These are phyloP conservation scores for Burhinus bistriatus DNA, from an alignment of 2,113 vertebrate genomes.

Conservation along the genomic window DNA sequence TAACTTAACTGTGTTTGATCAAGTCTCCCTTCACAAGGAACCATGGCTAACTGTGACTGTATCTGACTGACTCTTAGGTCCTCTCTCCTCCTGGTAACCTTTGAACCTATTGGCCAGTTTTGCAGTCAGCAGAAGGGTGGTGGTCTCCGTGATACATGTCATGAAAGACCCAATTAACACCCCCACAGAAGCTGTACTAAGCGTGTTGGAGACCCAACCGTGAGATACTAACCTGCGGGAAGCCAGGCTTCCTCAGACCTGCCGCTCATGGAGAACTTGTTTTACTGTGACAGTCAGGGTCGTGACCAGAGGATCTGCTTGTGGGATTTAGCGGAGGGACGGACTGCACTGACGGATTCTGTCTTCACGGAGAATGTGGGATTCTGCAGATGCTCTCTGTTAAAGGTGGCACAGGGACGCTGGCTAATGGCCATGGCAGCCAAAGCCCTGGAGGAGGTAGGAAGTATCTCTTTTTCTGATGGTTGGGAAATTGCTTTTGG, in stretches of 20 bases:
- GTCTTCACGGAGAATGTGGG: slow-evolving; percentile 82
- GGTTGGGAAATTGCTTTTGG: not conserved
- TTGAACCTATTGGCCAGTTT: not conserved
- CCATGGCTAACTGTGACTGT: no score
- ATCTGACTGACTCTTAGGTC: not conserved
- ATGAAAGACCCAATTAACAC: not conserved
- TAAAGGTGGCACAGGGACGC: slow-evolving; percentile 55
- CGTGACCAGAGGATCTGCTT: slow-evolving; percentile 85
- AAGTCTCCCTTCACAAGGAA: not conserved
- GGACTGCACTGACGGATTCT: slow-evolving; percentile 72
- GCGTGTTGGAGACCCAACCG: not conserved
- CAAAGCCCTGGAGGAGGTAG: slow-evolving; percentile 83
- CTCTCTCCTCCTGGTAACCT: not conserved
- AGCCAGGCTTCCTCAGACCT: not conserved
- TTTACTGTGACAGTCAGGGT: slow-evolving; percentile 83
- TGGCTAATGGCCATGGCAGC: slow-evolving; percentile 84
- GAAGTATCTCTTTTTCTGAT: slow-evolving; percentile 5
- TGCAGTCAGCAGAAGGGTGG: not conserved
- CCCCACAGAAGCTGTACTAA: not conserved
- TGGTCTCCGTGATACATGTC: rapidly evolving
- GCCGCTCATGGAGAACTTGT: not conserved
- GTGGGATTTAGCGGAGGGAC: slow-evolving; percentile 89
- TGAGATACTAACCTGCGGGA: no score
- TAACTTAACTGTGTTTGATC: not conserved
- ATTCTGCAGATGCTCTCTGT: slow-evolving; percentile 86